Conservation (phyloP, 2,797 vertebrate genomes). For the Picus viridis region DNA sequence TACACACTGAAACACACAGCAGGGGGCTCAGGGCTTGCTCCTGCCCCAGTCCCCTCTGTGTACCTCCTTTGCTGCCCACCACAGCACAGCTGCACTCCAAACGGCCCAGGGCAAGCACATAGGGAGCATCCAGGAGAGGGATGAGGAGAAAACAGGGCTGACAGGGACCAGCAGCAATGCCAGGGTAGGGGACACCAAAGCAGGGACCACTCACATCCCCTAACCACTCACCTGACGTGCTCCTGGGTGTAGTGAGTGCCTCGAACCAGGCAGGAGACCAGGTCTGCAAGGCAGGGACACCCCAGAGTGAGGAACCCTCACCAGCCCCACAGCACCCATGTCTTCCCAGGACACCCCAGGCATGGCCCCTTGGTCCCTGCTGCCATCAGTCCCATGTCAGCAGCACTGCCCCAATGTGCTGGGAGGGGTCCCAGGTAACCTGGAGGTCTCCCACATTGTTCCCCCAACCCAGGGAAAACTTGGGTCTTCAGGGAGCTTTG, state of each 20-base stretch:
- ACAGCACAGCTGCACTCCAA: accelerated
- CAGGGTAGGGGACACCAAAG: accelerated
- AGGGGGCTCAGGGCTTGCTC: not conserved
- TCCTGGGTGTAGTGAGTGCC: conserved; percentile 84
- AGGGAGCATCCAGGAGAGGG: accelerated
- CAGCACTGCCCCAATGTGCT: not conserved
- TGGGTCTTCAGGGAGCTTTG: accelerated
- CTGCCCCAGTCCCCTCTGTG: not conserved
- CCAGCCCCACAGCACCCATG: not conserved
- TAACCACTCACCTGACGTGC: conserved; percentile 77
- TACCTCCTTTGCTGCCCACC: not conserved
- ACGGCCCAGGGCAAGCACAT: accelerated
- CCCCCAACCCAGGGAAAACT: not conserved
- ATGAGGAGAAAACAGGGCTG: not conserved
- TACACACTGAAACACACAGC: conserved; percentile 76
- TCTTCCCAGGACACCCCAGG: not conserved
- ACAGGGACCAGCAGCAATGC: not conserved
- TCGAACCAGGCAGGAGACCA: conserved; percentile 86
- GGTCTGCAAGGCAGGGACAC: conserved; percentile 74
- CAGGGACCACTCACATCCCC: accelerated
- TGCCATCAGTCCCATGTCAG: not conserved
- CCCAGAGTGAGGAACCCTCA: not conserved
- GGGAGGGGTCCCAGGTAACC: not conserved
- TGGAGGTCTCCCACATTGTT: not conserved
- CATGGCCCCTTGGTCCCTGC: not conserved